Evolutionary conservation across 2,888 invertebrate species (phyloP).

Genomic region (Mythimna impura): DNA sequence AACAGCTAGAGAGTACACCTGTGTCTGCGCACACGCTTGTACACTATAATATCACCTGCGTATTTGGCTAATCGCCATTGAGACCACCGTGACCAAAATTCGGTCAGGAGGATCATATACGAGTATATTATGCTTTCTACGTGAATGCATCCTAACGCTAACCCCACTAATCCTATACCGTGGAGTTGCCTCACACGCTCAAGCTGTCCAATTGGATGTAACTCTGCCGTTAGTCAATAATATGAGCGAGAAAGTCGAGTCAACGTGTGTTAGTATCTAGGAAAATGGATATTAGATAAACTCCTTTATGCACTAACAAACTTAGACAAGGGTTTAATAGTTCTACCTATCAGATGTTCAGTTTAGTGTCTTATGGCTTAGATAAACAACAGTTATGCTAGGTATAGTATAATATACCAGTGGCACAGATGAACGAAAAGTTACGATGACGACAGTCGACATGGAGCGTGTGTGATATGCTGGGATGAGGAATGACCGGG

Average conservation of each 20-base stretch:
- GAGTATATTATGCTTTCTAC: neutral
- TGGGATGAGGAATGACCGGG: too few species aligned
- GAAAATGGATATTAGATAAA: constrained; percentile 4
- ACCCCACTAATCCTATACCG: neutral
- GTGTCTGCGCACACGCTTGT: too few species aligned
- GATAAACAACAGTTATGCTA: neutral
- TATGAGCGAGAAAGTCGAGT: neutral
- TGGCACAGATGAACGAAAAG: neutral
- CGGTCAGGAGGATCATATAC: too few species aligned
- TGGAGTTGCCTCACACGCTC: neutral
- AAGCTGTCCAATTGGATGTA: constrained; percentile 6
- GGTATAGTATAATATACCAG: neutral
- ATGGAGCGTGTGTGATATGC: neutral
- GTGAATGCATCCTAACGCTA: neutral
- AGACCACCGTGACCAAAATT: too few species aligned
- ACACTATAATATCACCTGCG: too few species aligned
- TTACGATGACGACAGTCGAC: neutral
- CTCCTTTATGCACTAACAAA: neutral
- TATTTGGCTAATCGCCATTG: too few species aligned
- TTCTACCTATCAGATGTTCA: neutral
- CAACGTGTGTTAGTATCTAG: neutral
- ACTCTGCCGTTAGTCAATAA: constrained; percentile 6
- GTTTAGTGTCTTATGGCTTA: neutral
- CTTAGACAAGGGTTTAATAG: neutral
- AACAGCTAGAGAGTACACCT: too few species aligned